A percentile compares a stretch with the other conserved stretches of the same genome.
These are phyloP conservation scores for Morinoia aosen DNA, from an alignment of 2,888 invertebrate genomes.

Conservation along the genomic window DNA sequence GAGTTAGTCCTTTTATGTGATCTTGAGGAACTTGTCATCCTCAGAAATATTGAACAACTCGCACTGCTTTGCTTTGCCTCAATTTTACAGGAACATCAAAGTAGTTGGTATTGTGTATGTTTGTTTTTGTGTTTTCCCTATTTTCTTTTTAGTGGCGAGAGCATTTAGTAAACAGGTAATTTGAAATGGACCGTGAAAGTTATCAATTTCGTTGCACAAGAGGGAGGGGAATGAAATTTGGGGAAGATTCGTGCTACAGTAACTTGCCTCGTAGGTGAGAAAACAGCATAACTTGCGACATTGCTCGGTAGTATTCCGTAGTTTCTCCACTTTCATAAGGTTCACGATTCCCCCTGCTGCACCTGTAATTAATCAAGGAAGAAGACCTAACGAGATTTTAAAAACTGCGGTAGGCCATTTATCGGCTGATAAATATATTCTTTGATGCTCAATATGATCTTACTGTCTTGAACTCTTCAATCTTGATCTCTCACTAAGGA, in stretches of 20 bases:
- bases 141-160: background rate
- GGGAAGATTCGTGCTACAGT: background rate
- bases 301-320: too few species aligned
- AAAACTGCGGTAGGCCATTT: too few species aligned
- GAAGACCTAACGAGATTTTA: too few species aligned
- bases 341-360: too few species aligned
- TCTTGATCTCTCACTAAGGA: too few species aligned
- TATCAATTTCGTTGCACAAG: background rate
- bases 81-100: background rate
- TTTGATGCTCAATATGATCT: too few species aligned
- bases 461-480: too few species aligned
- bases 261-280: background rate
- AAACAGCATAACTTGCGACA: too few species aligned
- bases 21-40: background rate
- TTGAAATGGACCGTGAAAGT: background rate
- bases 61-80: background rate
- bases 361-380: too few species aligned
- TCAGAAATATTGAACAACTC: background rate
- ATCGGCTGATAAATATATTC: too few species aligned
- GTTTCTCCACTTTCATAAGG: too few species aligned
- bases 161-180: background rate
- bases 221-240: background rate
- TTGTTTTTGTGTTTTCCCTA: background rate
- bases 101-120: background rate
- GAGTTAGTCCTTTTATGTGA: background rate